phyloP scores from a whole-genome alignment of 1,140 invertebrate species.

The Caenorhabditis latens region DNA sequence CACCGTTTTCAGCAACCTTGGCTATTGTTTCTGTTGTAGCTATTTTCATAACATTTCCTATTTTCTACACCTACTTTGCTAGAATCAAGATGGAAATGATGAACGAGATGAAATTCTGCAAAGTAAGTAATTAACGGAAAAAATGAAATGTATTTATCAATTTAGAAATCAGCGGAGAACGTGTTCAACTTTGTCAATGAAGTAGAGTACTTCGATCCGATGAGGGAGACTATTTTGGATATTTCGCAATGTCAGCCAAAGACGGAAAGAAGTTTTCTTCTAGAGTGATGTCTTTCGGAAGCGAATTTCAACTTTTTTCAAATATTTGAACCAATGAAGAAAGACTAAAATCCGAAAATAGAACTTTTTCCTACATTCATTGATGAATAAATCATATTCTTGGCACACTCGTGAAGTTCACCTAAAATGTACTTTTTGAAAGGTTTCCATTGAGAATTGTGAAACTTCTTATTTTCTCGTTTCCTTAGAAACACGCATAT shows the following conservation, averaged over 20 bases:
- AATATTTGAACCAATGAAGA: neutral
- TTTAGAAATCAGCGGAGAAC: slow-evolving; percentile 18
- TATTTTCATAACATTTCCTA: slow-evolving; percentile 13
- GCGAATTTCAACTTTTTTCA: neutral
- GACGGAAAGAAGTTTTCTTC: neutral
- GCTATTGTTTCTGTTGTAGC: neutral
- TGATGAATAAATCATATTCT: neutral
- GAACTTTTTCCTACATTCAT: neutral
- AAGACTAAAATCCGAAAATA: neutral
- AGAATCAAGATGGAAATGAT: neutral
- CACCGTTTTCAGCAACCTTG: neutral
- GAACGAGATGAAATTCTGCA: slow-evolving; percentile 22
- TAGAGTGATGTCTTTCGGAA: neutral
- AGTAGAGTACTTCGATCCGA: slow-evolving; percentile 20
- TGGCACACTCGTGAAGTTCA: neutral
- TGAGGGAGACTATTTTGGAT: neutral
- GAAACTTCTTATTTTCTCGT: neutral
- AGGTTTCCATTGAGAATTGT: neutral
- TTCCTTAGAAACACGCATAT: neutral
- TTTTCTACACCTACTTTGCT: slow-evolving; percentile 8
- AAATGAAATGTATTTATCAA: no score
- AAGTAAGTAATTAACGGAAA: neutral
- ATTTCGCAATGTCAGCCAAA: slow-evolving; percentile 39
- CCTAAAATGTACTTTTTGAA: neutral
- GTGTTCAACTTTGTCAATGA: slow-evolving; percentile 42